phyloP scores from a whole-genome alignment of 2,797 vertebrate genomes.

The Acanthurus lineatus region DNA sequence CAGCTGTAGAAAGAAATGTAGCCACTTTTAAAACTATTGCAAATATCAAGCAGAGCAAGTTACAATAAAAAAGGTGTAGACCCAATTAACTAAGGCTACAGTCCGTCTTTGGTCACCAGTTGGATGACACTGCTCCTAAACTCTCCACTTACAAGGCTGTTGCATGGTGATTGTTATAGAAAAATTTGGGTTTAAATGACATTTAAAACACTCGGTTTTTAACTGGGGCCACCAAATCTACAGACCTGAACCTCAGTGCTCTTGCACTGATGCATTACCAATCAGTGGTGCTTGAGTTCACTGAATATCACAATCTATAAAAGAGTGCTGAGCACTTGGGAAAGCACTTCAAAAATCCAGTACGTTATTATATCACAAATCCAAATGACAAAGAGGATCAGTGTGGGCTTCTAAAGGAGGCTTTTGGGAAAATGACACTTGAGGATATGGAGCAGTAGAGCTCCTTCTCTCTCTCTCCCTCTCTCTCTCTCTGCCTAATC shows the following conservation, averaged over 20 bases:
- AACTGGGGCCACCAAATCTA: not conserved
- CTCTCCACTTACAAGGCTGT: constrained; percentile 1
- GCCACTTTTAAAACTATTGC: constrained; percentile 9
- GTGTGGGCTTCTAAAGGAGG: constrained; percentile 69
- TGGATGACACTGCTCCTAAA: constrained; percentile 11
- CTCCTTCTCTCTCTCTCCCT: constrained; percentile 31
- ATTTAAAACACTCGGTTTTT: constrained; percentile 1
- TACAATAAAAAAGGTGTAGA: not conserved
- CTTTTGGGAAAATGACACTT: constrained; percentile 72
- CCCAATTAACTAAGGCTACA: constrained; percentile 14
- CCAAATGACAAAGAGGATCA: constrained; percentile 66
- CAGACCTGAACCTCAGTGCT: constrained; percentile 15
- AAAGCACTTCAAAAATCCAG: constrained; percentile 56
- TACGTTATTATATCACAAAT: constrained; percentile 63
- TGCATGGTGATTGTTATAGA: not conserved
- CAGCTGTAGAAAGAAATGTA: not conserved
- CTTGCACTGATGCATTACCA: constrained; percentile 6
- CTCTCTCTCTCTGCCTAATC: constrained; percentile 36
- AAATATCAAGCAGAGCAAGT: constrained; percentile 7
- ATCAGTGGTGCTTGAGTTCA: constrained; percentile 16
- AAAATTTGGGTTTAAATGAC: not conserved
- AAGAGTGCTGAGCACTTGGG: constrained; percentile 50
- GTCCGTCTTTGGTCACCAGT: constrained; percentile 12
- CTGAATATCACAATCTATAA: constrained; percentile 45
- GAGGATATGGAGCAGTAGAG: constrained; percentile 65